Conservation (phyloP, 2,113 vertebrate genomes). For the Pelvicachromis taeniatus region DNA sequence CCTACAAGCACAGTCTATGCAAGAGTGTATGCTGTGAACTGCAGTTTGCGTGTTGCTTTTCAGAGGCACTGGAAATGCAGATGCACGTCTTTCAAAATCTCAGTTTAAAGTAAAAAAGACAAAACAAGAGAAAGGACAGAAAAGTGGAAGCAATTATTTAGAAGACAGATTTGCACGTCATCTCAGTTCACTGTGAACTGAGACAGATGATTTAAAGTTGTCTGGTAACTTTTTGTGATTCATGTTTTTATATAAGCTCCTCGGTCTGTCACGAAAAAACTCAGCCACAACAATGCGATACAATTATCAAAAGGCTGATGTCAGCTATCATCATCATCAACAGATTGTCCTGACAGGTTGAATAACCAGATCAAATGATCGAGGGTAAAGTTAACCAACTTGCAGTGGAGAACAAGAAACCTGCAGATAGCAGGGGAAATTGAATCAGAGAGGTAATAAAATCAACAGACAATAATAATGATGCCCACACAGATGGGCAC, state of each 20-base stretch:
- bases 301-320: background rate
- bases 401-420: background rate
- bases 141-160: background rate
- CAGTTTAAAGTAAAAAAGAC: background rate
- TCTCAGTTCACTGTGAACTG: background rate
- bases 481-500: background rate
- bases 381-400: background rate
- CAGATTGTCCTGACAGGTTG: background rate
- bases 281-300: background rate
- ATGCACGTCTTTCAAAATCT: background rate
- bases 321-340: background rate
- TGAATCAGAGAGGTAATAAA: background rate
- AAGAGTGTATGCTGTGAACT: background rate
- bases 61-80: background rate
- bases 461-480: background rate
- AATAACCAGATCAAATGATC: background rate
- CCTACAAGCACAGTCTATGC: background rate
- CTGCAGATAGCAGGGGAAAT: accelerated
- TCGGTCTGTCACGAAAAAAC: background rate
- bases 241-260: background rate
- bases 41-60: background rate
- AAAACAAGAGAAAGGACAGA: background rate
- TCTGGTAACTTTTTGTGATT: background rate
- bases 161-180: background rate
- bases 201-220: background rate